phyloP scores from a whole-genome alignment of 1,140 invertebrate species.

The Drusus annulatus region DNA sequence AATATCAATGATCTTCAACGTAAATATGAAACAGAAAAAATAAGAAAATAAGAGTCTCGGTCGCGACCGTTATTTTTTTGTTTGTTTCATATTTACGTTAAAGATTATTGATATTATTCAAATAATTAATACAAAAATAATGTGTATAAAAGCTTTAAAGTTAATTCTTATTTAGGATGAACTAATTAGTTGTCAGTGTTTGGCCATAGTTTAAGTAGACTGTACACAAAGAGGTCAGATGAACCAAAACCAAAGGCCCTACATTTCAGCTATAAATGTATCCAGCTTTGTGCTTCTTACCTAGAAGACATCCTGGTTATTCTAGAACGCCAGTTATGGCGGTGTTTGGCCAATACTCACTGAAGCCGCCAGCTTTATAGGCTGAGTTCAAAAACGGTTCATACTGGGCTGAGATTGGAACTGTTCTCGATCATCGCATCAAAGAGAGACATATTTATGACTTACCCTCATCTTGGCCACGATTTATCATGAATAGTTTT shows the following conservation, averaged over 20 bases:
- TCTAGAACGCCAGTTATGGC: constrained; percentile 5
- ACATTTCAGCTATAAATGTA: background rate
- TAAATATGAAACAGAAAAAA: no score
- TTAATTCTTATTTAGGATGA: no score
- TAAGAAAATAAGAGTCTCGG: no score
- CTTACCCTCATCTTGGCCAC: background rate
- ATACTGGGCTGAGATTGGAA: background rate
- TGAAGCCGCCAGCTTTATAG: background rate
- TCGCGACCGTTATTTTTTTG: no score
- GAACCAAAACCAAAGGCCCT: background rate
- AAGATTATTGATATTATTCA: no score
- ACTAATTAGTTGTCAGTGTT: background rate
- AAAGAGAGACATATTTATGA: background rate
- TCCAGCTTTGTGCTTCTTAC: constrained; percentile 5
- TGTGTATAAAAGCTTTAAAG: no score
- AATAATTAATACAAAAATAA: no score
- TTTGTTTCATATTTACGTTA: no score
- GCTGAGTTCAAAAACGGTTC: constrained; percentile 4
- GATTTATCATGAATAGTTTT: background rate
- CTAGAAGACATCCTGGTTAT: constrained; percentile 1
- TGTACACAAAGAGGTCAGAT: background rate
- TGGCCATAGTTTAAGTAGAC: background rate
- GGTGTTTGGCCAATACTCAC: background rate
- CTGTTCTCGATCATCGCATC: constrained; percentile 1
- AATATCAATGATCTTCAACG: no score